Conservation (phyloP, 1,140 invertebrate genomes). For the Brachionus angularis region DNA sequence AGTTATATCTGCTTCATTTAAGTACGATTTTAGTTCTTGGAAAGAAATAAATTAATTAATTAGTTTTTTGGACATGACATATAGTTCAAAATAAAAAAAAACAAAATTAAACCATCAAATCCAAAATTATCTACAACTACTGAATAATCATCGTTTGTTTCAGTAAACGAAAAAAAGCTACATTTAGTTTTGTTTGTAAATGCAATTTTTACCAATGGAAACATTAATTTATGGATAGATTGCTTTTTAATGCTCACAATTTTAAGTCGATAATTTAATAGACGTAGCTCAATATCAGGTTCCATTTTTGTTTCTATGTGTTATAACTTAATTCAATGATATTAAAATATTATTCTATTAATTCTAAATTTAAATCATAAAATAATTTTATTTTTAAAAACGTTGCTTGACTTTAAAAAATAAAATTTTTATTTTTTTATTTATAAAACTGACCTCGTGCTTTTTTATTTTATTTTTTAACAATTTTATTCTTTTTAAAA, state of each 20-base stretch:
- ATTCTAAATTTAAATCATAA: background rate
- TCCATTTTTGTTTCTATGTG: constrained; percentile 21
- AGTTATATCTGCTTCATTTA: constrained; percentile 2
- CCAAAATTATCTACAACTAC: constrained; percentile 31
- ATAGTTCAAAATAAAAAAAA: background rate
- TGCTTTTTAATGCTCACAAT: constrained; percentile 24
- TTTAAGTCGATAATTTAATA: constrained; percentile 33
- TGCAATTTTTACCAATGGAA: constrained; percentile 25
- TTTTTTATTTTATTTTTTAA: too few species aligned
- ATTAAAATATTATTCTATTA: background rate
- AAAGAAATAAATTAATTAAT: constrained; percentile 3
- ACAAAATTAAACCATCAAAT: background rate
- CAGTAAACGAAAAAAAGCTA: constrained; percentile 30
- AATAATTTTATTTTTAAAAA: background rate
- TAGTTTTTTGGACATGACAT: too few species aligned
- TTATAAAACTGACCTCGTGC: too few species aligned
- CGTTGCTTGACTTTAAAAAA: background rate
- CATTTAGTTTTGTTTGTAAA: constrained; percentile 36
- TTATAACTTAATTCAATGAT: background rate
- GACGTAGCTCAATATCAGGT: constrained; percentile 27
- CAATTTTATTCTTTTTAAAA: too few species aligned
- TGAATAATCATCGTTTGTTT: constrained; percentile 43
- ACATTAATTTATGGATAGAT: constrained; percentile 22
- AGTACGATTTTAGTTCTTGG: background rate
- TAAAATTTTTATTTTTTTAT: constrained; percentile 8